Evolutionary conservation across 2,888 invertebrate genomes (phyloP).

Genomic region (Muschampia plurimacula): DNA sequence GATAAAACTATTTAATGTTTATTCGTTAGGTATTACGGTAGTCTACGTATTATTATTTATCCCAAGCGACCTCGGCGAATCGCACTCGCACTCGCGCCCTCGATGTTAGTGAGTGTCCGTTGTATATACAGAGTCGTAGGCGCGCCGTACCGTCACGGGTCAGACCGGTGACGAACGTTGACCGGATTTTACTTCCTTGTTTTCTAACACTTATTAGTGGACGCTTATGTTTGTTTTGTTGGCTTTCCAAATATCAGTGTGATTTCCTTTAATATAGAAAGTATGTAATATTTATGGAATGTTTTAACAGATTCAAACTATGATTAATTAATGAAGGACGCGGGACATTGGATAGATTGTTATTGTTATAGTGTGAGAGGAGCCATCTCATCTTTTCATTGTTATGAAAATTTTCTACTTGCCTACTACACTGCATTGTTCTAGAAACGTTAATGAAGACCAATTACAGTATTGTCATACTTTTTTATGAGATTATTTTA

Average conservation of each 20-base stretch:
- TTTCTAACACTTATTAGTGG: constrained; percentile 77
- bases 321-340: constrained; percentile 53
- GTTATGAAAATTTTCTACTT: constrained; percentile 36
- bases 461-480: constrained; percentile 48
- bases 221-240: constrained; percentile 82
- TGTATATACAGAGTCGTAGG: constrained; percentile 61
- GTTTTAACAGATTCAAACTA: constrained; percentile 71
- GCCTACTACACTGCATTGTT: constrained; percentile 24
- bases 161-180: constrained; percentile 52
- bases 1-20: constrained; percentile 64
- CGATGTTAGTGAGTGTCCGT: constrained; percentile 54
- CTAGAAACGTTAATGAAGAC: constrained; percentile 41
- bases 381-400: constrained; percentile 46
- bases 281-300: constrained; percentile 74
- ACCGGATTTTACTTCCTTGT: constrained; percentile 66
- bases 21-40: constrained; percentile 61
- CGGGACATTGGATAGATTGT: constrained; percentile 51
- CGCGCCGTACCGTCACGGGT: constrained; percentile 50
- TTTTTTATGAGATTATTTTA: constrained; percentile 46
- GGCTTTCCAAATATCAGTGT: constrained; percentile 83
- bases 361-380: constrained; percentile 51
- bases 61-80: constrained; percentile 47
- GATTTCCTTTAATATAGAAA: constrained; percentile 77
- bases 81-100: constrained; percentile 49
- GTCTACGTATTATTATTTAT: constrained; percentile 45